These are phyloP conservation scores for Leistus spinibarbis DNA, from an alignment of 2,888 invertebrate species.

Conservation along the genomic window DNA sequence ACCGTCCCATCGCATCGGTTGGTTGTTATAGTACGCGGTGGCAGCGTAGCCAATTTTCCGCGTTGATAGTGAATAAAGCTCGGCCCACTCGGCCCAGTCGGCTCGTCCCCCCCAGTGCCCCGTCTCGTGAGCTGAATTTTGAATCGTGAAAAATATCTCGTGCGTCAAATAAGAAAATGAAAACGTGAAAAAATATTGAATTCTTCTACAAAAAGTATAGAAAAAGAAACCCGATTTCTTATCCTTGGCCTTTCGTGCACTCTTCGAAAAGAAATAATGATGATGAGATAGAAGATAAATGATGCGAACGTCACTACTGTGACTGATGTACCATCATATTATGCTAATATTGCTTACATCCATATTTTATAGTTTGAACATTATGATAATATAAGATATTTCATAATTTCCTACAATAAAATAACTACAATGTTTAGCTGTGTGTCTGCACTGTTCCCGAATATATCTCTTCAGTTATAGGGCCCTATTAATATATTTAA, in stretches of 20 bases:
- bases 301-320: background rate
- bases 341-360: background rate
- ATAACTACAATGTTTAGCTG: too few species aligned
- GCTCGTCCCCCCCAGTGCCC: background rate
- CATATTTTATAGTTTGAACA: background rate
- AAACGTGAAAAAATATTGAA: background rate
- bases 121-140: background rate
- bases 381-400: too few species aligned
- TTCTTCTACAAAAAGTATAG: too few species aligned
- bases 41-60: background rate
- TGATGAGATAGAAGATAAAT: background rate
- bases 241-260: background rate
- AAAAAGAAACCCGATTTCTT: background rate
- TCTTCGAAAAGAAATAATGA: background rate
- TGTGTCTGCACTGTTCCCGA: too few species aligned
- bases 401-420: too few species aligned
- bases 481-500: too few species aligned
- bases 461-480: too few species aligned
- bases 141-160: background rate
- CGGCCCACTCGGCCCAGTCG: background rate
- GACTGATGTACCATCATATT: background rate
- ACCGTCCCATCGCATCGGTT: background rate
- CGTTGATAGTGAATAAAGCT: conserved; percentile 4
- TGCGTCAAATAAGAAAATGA: background rate
- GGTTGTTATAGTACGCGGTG: background rate